Evolutionary conservation across 2,888 invertebrate species (phyloP), one percentile per base, ranked within the genome.

Genomic region (Nebria brevicollis): DNA sequence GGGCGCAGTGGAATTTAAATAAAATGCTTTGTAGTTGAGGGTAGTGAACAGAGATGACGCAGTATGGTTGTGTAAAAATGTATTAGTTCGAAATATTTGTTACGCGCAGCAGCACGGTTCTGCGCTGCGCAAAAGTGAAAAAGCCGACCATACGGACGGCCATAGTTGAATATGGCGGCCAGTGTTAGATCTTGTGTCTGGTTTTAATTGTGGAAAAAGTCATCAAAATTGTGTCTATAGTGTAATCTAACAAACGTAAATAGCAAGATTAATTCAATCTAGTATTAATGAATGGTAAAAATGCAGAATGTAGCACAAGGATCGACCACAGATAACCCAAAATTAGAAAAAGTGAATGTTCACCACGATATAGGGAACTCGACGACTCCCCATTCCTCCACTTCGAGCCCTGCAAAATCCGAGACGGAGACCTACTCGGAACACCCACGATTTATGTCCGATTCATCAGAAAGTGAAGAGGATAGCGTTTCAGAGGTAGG

Each of bases 401-500:
- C 94, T 92, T 94, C 94, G 89, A 94, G 94, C 92, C 94, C 94
- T 90, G 93, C 94, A 89, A 94, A 94, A 92, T 94, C 95, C 89
- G 95, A 95, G 92, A 95, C 95, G 89, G 96, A 96, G 92, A 95
- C 95, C 89, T 94, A 94, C 92, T 94, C 94, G 89, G 95, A 95
- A 89, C 95, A 94, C 89, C 94, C 95, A 89, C 95, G 95, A 92
- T 95, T 94, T 93, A 96, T 96, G 92, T 95, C 96, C 90, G 97
- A 97, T 92, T 94, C 97, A 90, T 97, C 97, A 88, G 97, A 96
- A 92, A 97, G 97, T 90, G 97, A 97, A 90, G 97, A 97, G 91
- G 97, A 97, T 90, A 97, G 97, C 91, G 96, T 96, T 90, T 97
- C 97, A 88, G 97, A 97, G 96, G 97, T 97, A 94, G 93, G 91